These are phyloP conservation scores for Tinea semifulvella DNA, from an alignment of 2,888 invertebrate species.

Conservation along the genomic window DNA sequence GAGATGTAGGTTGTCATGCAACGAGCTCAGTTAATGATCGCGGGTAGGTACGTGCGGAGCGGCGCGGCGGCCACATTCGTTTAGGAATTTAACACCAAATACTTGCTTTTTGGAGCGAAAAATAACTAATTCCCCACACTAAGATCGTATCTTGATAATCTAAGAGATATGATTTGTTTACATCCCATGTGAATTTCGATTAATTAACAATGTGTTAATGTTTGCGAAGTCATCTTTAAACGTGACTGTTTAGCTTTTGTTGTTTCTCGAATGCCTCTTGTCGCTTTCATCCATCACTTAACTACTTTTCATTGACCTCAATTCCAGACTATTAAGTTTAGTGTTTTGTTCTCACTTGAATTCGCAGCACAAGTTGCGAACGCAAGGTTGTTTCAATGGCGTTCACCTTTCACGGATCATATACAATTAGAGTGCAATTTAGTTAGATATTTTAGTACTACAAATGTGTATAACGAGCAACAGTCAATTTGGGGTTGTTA, in stretches of 20 bases:
- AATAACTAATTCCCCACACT: conserved; percentile 24
- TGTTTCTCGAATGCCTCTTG: background rate
- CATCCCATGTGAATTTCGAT: too few relatives aligned
- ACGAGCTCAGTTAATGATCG: conserved; percentile 2
- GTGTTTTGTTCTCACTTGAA: conserved; percentile 30
- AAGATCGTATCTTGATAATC: background rate
- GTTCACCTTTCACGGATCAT: conserved; percentile 35
- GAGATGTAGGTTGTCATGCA: conserved; percentile 10
- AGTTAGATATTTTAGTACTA: conserved; percentile 15
- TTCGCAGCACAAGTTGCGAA: conserved; percentile 11
- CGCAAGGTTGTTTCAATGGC: conserved; percentile 29
- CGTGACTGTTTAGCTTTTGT: background rate
- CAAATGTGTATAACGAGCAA: background rate
- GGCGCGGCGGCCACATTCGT: background rate
- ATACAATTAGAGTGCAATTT: conserved; percentile 24
- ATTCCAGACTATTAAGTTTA: conserved; percentile 27
- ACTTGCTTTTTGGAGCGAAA: conserved; percentile 31
- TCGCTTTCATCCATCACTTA: conserved; percentile 6
- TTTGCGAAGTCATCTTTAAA: background rate
- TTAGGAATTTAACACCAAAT: conserved; percentile 11
- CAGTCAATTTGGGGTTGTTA: background rate
- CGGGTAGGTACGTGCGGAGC: background rate
- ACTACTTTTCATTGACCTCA: conserved; percentile 34
- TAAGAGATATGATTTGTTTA: background rate
- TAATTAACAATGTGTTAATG: too few relatives aligned